Percentiles rank a stretch among this genome's conserved stretches.
Conservation (phyloP, 2,888 invertebrate species). For the Erebia palarica region DNA sequence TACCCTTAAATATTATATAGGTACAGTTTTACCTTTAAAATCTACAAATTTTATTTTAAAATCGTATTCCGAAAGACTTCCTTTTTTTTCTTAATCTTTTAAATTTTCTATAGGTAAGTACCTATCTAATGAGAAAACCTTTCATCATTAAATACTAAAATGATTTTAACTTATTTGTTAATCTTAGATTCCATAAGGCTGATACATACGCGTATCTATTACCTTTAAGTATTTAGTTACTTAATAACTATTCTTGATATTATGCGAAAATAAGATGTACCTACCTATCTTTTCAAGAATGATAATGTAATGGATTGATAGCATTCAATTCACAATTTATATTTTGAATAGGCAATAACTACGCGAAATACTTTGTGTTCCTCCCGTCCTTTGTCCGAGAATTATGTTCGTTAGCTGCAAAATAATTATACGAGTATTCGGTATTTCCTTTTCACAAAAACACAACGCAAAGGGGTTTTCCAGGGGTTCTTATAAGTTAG, state of each 20-base stretch:
- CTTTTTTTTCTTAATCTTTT: neutral
- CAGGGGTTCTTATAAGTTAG: neutral
- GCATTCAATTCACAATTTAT: neutral
- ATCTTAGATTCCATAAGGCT: no score
- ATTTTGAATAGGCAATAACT: neutral
- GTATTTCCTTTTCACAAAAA: slow-evolving; percentile 9
- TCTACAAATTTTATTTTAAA: neutral
- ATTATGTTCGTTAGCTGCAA: slow-evolving; percentile 24
- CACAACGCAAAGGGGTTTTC: neutral
- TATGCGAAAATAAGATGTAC: no score
- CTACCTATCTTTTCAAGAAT: no score
- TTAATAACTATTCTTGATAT: no score
- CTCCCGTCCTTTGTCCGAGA: neutral
- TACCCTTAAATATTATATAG: neutral
- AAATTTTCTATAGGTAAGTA: neutral
- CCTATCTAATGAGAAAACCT: neutral
- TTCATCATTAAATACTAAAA: neutral
- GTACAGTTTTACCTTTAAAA: slow-evolving; percentile 1
- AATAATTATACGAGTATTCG: neutral
- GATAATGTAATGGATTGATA: no score
- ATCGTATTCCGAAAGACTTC: neutral
- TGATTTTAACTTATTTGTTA: no score
- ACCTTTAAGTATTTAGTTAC: no score
- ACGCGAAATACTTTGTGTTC: neutral
- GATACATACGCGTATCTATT: no score